phyloP scores from a whole-genome alignment of 2,113 vertebrate genomes.

The Toxotes chatareus region DNA sequence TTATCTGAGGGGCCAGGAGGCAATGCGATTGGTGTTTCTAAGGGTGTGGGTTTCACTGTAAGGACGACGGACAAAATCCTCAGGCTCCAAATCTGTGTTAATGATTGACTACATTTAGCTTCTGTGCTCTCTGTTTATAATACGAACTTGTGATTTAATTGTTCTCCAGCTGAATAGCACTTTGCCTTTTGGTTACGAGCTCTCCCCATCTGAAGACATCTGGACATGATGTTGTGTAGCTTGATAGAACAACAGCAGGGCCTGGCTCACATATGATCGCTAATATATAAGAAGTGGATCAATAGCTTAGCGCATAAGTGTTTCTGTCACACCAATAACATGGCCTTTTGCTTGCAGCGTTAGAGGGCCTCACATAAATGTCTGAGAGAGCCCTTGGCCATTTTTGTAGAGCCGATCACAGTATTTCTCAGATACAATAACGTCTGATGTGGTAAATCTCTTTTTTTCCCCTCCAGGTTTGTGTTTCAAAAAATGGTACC shows the following conservation, averaged over 20 bases:
- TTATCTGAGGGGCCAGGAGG: slow-evolving; percentile 40
- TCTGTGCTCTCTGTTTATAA: slow-evolving; percentile 11
- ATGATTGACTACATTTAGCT: slow-evolving; percentile 31
- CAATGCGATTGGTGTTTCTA: slow-evolving; percentile 27
- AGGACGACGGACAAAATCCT: slow-evolving; percentile 41
- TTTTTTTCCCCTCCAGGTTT: slow-evolving; percentile 6
- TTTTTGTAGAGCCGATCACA: slow-evolving; percentile 13
- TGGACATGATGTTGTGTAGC: not conserved
- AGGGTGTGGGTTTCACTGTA: slow-evolving; percentile 5
- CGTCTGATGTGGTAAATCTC: slow-evolving; percentile 24
- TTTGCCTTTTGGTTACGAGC: not conserved
- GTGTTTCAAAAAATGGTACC: slow-evolving; percentile 30
- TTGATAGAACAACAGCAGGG: not conserved
- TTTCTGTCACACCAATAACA: slow-evolving; percentile 35
- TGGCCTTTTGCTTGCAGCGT: slow-evolving; percentile 36
- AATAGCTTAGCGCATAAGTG: slow-evolving; percentile 23
- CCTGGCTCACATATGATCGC: not conserved
- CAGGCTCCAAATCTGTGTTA: slow-evolving; percentile 24
- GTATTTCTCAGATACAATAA: slow-evolving; percentile 30
- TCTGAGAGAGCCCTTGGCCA: slow-evolving; percentile 1
- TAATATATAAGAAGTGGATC: slow-evolving; percentile 54
- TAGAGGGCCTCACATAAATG: slow-evolving; percentile 8
- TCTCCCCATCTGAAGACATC: not conserved
- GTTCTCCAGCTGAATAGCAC: slow-evolving; percentile 20
- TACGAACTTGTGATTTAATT: slow-evolving; percentile 16